A percentile compares a stretch with the other conserved stretches of the same genome.
Conservation (phyloP, 35 echinoderm and acorn worm species). For the Strongylocentrotus purpuratus region DNA sequence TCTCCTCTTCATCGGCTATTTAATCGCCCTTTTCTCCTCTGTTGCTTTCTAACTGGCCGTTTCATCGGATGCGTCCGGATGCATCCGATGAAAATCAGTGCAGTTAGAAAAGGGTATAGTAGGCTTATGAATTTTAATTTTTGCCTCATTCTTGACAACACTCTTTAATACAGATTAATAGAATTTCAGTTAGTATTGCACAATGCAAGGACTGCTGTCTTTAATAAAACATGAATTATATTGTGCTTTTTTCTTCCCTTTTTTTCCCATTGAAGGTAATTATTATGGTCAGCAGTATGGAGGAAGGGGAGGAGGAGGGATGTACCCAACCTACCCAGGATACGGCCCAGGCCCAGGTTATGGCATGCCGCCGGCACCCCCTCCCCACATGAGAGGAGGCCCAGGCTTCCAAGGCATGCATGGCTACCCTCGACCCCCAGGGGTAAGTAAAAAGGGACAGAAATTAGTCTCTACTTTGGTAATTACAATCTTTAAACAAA, state of each 20-base stretch:
- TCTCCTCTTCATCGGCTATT: no score
- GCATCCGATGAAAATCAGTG: no score
- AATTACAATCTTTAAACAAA: no score
- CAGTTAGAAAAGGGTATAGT: no score
- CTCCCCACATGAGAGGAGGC: slow-evolving; percentile 31
- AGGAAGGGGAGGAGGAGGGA: slow-evolving; percentile 29
- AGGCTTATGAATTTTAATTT: no score
- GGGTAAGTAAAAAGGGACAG: background rate
- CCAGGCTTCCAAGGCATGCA: slow-evolving; percentile 29
- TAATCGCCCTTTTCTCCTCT: no score
- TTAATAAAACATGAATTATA: background rate
- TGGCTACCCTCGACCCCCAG: slow-evolving; percentile 22
- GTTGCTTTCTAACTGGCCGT: no score
- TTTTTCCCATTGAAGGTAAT: background rate
- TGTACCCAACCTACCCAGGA: slow-evolving; percentile 46
- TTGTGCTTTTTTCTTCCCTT: background rate
- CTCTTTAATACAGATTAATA: no score
- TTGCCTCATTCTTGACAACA: no score
- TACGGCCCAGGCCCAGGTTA: slow-evolving; percentile 54
- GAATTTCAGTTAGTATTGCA: no score
- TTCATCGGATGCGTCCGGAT: no score
- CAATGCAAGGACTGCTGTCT: background rate
- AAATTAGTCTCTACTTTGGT: background rate
- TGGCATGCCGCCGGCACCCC: slow-evolving; percentile 32
- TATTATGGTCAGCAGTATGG: slow-evolving; percentile 20